These are phyloP conservation scores for Cygnus olor DNA, from an alignment of 2,797 vertebrate species.

Conservation along the genomic window DNA sequence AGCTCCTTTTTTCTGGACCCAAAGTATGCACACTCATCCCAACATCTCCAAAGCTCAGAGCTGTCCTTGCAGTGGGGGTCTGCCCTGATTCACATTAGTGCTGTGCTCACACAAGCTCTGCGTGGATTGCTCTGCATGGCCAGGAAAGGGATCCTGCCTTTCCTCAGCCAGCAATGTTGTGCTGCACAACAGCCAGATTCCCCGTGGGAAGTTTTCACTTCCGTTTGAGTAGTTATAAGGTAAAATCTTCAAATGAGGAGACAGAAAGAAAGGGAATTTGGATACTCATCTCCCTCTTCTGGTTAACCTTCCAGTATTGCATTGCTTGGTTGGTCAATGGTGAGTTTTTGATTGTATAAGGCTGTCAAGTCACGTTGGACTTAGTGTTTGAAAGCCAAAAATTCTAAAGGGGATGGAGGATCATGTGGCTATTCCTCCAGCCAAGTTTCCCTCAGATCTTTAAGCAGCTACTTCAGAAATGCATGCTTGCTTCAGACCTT, in stretches of 20 bases:
- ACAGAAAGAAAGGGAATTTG: background rate
- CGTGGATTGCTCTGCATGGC: background rate
- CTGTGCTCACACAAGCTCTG: background rate
- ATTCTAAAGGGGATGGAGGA: background rate
- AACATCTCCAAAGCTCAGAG: background rate
- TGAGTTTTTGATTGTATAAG: conserved; percentile 23
- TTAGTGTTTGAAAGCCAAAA: conserved; percentile 23
- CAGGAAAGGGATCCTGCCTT: background rate
- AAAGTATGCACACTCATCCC: too few species aligned
- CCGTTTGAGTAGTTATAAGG: background rate
- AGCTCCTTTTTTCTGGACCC: background rate
- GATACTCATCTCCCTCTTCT: fast-evolving
- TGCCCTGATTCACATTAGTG: too few species aligned
- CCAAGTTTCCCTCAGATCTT: conserved; percentile 65
- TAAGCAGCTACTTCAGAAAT: conserved; percentile 55
- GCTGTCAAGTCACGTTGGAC: conserved; percentile 35
- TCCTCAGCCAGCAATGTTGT: fast-evolving
- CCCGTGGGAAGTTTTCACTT: background rate
- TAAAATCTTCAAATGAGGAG: background rate
- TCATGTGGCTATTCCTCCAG: conserved; percentile 65
- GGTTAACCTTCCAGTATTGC: fast-evolving
- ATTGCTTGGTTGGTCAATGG: background rate
- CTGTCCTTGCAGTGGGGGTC: background rate
- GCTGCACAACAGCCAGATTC: background rate
- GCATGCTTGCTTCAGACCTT: conserved; percentile 51